Evolutionary conservation across 2,888 invertebrate genomes (phyloP), one percentile per base, ranked within the genome.

Genomic region (Nymphalis c-album): DNA sequence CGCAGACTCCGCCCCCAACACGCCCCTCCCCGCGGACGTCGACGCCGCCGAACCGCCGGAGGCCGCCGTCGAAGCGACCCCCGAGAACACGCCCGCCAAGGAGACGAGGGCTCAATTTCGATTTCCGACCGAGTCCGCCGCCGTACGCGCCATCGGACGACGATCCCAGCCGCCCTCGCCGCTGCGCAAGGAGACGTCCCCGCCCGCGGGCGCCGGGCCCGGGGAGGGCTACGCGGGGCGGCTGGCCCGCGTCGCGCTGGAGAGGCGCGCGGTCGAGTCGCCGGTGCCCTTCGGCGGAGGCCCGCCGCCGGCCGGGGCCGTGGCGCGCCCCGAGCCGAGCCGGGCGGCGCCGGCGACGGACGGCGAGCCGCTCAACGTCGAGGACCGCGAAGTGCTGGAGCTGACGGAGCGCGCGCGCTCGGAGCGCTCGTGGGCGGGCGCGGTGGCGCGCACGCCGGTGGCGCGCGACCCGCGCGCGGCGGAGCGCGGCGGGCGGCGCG

Each of bases 41-140:
- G 87, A 84, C 75, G 76, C 78, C 84, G 78, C 91, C 85, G 76
- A 89, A 90, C 96, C 96, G 45, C 97, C 97, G 7, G 97, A 97
- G 90, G 96, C 97, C 57, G 97, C 97, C 40, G 95, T 97, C 67
- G 97, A 97, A 90, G 97, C 97, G 5, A 97, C 97, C 7, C 97
- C 97, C 1, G 97, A 97, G 91, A 97, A 97, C 59, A 97, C 97
- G 50, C 97, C 97, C 3, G 94, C 96, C 26, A 95, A 96, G 85
- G 96, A 94, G 78, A 89, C 87, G 46, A 85, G 87, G 71, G 85
- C 87, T 6, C 84, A 84, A 69, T 90, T 90, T 76, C 87, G 89
- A 50, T 90, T 93, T 76, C 93, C 94, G 60, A 81, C 93, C 40
- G 94, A 94, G 75, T 94, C 95, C 22, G 92, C 93, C 74, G 95